Base-by-base conservation (phyloP, 2,113 vertebrate species). In the Rhizomys pruinosus region DNA sequence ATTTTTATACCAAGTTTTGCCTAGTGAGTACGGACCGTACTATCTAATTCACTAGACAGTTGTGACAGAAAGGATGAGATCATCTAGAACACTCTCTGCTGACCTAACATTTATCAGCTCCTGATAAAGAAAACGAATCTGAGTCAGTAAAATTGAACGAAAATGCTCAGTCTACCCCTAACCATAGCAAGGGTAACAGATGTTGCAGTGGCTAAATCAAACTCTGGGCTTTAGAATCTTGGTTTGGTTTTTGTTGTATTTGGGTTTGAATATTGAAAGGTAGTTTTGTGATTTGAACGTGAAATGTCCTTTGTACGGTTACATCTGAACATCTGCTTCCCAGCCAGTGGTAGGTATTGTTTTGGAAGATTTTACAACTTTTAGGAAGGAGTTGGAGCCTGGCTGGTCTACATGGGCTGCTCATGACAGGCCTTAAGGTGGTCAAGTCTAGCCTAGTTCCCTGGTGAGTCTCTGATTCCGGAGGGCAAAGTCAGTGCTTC, bases 1-100 rank as follows among this genome's bases (percentile, higher is more conserved):
- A 97, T 95, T 95, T 95, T 92, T 74, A 88, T 96, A 96, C 95
- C 97, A 97, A 97, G 97, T 97, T 96, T 84, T 93, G 94, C 91
- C 94, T 96, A 94, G 97, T 94, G 93, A 96, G 96, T 91, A 95
- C 63, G 95, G 91, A 96, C 82, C 95, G 85, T 97, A 94, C 92
- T 96, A 89, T 76, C 89, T 52, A 96, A 97, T 96, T 95, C 95
- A 96, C 95, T 96, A 97, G 95, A 96, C 94, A 97, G 93, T 94
- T 96, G 94, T 85, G 92, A 81, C 3, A 94, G 94, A 96, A 61
- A 9, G 29, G 57, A 94, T 57, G 85, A 74, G n/a, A 89, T 96
- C 42, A 85, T 95, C 94, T 94, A 63, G 37, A 74, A 96, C 71
- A 32, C 11, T 52, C 47, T 52, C 42, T 76, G 52, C 78, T 88